These are phyloP conservation scores for Parotocinclus haroldoi DNA, from an alignment of 2,797 vertebrate genomes.

Conservation along the genomic window DNA sequence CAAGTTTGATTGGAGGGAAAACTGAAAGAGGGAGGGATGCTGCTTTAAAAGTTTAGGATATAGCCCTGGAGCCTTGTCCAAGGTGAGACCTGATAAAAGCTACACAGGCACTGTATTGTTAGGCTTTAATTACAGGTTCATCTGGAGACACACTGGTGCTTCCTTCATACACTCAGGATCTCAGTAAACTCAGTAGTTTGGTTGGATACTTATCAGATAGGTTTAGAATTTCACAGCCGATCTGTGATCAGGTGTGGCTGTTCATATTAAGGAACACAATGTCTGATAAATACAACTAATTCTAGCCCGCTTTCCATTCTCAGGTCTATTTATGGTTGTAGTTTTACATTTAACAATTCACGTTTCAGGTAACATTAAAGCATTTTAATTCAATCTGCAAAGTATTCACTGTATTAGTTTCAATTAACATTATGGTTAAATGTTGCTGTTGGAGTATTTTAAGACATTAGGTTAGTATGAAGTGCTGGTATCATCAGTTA, in stretches of 20 bases:
- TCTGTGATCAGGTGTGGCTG: slow-evolving; percentile 11
- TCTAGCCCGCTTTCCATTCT: slow-evolving; percentile 43
- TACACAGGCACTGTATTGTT: slow-evolving; percentile 35
- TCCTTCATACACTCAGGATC: slow-evolving; percentile 53
- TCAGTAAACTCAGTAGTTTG: slow-evolving; percentile 35
- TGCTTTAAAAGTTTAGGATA: slow-evolving; percentile 34
- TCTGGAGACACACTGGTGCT: slow-evolving; percentile 49
- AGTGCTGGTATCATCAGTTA: slow-evolving; percentile 16
- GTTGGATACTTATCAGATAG: slow-evolving; percentile 31
- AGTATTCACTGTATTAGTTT: slow-evolving; percentile 32
- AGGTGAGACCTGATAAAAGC: slow-evolving; percentile 24
- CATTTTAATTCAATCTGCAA: slow-evolving; percentile 24
- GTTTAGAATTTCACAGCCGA: slow-evolving; percentile 2
- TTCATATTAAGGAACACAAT: slow-evolving; percentile 13
- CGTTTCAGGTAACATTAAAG: slow-evolving; percentile 34
- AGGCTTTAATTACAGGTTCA: slow-evolving; percentile 39
- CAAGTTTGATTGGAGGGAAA: slow-evolving; percentile 5
- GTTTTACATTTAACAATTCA: slow-evolving; percentile 40
- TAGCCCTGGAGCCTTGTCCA: slow-evolving; percentile 16
- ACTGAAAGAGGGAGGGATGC: slow-evolving; percentile 29
- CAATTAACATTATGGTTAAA: slow-evolving; percentile 12
- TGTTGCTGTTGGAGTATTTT: slow-evolving; percentile 36
- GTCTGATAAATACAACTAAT: slow-evolving; percentile 30
- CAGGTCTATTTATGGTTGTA: slow-evolving; percentile 53
- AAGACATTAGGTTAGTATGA: slow-evolving; percentile 14